phyloP scores from a whole-genome alignment of 2,113 vertebrate genomes.

The Epinephelus lanceolatus region DNA sequence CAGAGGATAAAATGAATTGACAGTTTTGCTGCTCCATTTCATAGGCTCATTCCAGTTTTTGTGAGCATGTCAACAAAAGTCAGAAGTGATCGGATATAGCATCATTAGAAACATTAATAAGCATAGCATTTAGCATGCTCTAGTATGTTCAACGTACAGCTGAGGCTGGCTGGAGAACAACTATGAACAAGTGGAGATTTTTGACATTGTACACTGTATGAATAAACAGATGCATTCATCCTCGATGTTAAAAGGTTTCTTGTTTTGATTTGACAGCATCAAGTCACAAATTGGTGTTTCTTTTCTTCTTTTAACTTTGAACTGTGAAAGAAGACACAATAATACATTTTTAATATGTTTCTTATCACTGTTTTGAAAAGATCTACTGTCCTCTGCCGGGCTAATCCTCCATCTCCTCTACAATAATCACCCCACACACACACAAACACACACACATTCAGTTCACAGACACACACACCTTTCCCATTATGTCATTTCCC shows the following conservation, averaged over 20 bases:
- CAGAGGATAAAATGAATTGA: background rate
- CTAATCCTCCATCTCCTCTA: background rate
- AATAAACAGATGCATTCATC: background rate
- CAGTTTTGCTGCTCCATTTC: background rate
- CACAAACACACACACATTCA: conserved; percentile 4
- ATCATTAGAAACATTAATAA: background rate
- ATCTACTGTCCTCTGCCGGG: background rate
- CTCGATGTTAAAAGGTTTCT: background rate
- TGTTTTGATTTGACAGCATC: background rate
- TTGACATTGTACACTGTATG: background rate
- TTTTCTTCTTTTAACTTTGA: background rate
- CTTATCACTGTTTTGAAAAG: conserved; percentile 19
- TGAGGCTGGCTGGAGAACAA: background rate
- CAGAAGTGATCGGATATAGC: background rate
- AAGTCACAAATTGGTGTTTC: background rate
- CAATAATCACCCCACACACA: background rate
- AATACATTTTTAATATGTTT: background rate
- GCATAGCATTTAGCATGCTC: background rate
- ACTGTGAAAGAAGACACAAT: background rate
- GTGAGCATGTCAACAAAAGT: background rate
- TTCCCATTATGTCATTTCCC: conserved; percentile 56
- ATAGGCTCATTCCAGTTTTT: background rate
- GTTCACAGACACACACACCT: background rate
- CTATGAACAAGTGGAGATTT: background rate
- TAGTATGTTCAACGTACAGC: background rate